Base-by-base conservation (phyloP, 2,888 invertebrate species). In the Hetaerina titia region DNA sequence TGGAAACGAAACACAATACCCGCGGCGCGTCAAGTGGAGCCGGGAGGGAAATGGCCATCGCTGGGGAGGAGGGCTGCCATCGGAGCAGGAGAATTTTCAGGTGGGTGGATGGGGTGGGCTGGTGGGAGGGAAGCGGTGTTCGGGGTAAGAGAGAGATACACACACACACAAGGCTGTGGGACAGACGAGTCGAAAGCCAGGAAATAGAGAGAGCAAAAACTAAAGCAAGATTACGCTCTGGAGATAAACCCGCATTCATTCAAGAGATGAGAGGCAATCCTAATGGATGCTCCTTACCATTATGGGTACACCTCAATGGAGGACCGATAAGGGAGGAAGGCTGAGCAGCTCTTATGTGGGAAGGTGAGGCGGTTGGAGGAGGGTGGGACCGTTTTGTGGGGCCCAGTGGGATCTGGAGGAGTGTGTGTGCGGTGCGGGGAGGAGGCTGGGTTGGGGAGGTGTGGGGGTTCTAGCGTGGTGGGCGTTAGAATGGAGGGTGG, bases 281-380 rank as follows among this genome's bases (percentile, higher is more conserved):
- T 92, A 92, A 92, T 92, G 92, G 92, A 92, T n/a, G 74, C 92
- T 69, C 92, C 92, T 92, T 92, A 92, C 92, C 64, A 92, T 92
- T 92, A 92, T 92, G 69, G 92, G 69, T 92, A 92, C 56, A 56
- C 25, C 90, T 90, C 63, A 64, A 64, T 31, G 58, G 89, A 56
- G n/a, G 31, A 31, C 57, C 57, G 58, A 56, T n/a, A 57, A 57
- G 58, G 22, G 17, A 57, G n/a, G 90, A 64, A 58, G 90, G 22
- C 81, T 13, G 31, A 81, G 81, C 81, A 11, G 22, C 15, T 13
- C 81, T 81, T 31, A 31, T 31, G 81, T 81, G 81, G 81, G 81
- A 11, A 11, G 31, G 81, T 7, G 69, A 22, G n/a, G 69, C 45
- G 45, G 45, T 5, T 69, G 69, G 22, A 22, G 45, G 45, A 45